A percentile compares a stretch with the other conserved stretches of the same genome.
Evolutionary conservation across 2,797 vertebrate species (phyloP).

Genomic region (Paratrypauchen microcephalus): DNA sequence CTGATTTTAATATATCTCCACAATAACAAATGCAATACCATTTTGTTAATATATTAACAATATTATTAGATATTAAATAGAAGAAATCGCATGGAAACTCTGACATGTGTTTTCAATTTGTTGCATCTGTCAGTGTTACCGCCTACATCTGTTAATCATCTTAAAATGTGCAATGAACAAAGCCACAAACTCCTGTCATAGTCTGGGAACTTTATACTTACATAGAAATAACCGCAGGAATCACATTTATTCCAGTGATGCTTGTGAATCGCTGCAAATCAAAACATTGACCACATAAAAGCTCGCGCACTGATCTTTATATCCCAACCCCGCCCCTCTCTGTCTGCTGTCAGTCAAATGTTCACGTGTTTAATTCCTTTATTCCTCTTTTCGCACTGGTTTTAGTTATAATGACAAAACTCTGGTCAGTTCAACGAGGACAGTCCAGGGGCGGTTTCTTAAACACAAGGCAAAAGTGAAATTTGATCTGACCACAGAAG

Average conservation of each 20-base stretch:
- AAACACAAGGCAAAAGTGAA: slow-evolving; percentile 49
- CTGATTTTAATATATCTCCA: no score
- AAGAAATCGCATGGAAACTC: background rate
- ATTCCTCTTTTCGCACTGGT: background rate
- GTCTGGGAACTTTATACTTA: slow-evolving; percentile 27
- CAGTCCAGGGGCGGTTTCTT: slow-evolving; percentile 43
- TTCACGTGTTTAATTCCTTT: slow-evolving; percentile 20
- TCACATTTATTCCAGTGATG: slow-evolving; percentile 68
- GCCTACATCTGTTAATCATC: background rate
- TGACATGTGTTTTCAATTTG: background rate
- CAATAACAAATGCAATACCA: no score
- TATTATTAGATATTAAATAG: no score
- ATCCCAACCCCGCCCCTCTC: slow-evolving; percentile 42
- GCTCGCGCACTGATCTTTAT: background rate
- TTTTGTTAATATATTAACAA: no score
- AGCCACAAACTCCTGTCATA: slow-evolving; percentile 13
- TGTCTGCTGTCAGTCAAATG: slow-evolving; percentile 46
- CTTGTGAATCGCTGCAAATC: slow-evolving; percentile 63
- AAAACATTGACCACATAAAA: background rate
- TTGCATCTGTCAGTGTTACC: background rate
- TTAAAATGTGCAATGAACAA: background rate
- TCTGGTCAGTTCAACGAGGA: slow-evolving; percentile 24
- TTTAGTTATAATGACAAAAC: slow-evolving; percentile 2
- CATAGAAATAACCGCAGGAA: slow-evolving; percentile 45
- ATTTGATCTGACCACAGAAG: slow-evolving; percentile 53